phyloP scores from a whole-genome alignment of 92 coral and sea anemone species.

The Paramuricea clavata region DNA sequence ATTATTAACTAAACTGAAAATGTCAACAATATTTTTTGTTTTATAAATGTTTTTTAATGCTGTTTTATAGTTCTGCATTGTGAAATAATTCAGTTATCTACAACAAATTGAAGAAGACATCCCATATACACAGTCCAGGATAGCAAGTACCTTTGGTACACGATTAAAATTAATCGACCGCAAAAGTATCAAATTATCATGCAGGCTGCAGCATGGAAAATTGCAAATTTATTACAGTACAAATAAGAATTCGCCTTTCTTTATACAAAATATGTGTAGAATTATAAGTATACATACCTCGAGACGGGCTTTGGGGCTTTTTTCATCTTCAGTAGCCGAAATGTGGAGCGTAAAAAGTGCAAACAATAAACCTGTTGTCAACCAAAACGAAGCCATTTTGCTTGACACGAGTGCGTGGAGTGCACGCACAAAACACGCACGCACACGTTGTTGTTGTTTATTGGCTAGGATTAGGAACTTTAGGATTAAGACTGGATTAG shows the following conservation, averaged over 20 bases:
- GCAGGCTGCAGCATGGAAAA: no score
- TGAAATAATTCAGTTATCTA: no score
- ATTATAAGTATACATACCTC: slow-evolving; percentile 62
- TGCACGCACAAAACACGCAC: neutral
- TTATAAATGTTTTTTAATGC: no score
- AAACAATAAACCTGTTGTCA: neutral
- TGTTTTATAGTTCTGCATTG: no score
- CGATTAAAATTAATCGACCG: no score
- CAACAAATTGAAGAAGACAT: no score
- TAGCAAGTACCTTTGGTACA: no score
- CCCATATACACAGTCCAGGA: no score
- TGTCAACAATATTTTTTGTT: neutral
- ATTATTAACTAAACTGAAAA: no score
- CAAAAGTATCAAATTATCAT: no score
- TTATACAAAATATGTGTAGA: neutral
- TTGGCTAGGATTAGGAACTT: neutral
- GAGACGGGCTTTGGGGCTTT: slow-evolving; percentile 68
- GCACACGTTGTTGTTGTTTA: neutral
- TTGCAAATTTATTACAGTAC: neutral
- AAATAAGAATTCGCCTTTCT: neutral
- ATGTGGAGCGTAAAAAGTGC: neutral
- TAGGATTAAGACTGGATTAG: no score
- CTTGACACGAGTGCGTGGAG: neutral
- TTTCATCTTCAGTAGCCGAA: slow-evolving; percentile 14
- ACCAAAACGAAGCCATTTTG: slow-evolving; percentile 22